Percentiles rank a stretch among this genome's conserved stretches.
These are phyloP conservation scores for Rhea americana DNA, from an alignment of 2,113 vertebrate species.

Conservation along the genomic window DNA sequence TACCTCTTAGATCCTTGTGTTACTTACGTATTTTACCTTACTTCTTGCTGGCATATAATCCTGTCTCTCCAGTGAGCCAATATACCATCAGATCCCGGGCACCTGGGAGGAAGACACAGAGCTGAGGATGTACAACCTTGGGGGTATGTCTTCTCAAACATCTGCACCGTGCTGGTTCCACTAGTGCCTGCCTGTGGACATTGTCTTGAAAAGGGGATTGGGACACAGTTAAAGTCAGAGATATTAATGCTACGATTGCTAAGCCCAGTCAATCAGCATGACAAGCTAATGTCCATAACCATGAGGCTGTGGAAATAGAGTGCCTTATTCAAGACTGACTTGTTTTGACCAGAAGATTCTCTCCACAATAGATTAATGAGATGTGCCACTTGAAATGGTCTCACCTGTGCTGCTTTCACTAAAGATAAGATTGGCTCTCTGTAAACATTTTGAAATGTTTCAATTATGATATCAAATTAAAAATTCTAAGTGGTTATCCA, in stretches of 20 bases:
- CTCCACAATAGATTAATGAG: not conserved
- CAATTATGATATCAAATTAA: not conserved
- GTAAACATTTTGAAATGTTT: not conserved
- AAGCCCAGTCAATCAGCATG: no score
- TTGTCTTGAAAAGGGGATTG: not conserved
- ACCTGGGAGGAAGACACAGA: not conserved
- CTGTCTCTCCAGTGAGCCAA: not conserved
- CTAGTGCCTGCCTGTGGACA: no score
- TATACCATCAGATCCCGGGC: not conserved
- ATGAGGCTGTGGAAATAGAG: not conserved
- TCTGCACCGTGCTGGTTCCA: no score
- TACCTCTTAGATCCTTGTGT: not conserved
- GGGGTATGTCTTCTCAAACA: no score
- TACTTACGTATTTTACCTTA: not conserved
- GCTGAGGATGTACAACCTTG: no score
- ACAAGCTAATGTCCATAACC: no score
- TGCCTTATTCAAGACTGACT: not conserved
- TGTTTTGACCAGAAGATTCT: not conserved
- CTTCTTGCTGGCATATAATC: not conserved
- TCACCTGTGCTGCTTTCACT: not conserved
- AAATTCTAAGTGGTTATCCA: not conserved
- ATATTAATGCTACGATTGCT: not conserved
- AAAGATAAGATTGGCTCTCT: not conserved
- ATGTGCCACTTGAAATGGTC: not conserved
- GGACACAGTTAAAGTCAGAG: not conserved